Evolutionary conservation across 2,888 invertebrate species (phyloP).

Genomic region (Caenorhabditis sp.): DNA sequence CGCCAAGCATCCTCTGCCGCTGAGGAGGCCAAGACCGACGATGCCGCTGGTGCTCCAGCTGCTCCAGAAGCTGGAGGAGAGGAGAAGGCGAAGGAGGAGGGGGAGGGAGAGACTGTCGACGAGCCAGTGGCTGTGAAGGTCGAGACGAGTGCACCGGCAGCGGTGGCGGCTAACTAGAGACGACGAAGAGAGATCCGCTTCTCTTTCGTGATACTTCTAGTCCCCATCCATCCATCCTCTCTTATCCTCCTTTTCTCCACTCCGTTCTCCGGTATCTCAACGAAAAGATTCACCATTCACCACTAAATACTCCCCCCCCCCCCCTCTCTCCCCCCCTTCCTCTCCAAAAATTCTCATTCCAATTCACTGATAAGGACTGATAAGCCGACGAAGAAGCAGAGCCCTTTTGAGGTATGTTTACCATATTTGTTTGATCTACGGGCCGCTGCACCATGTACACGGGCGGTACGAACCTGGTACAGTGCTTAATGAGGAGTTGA

Average conservation of each 20-base stretch:
- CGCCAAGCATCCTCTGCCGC: slow-evolving; percentile 47
- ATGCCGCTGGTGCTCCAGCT: slow-evolving; percentile 43
- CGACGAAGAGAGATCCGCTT: slow-evolving; percentile 3
- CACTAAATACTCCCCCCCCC: background rate
- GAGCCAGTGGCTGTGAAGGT: slow-evolving; percentile 59
- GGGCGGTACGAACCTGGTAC: too few relatives aligned
- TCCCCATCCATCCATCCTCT: slow-evolving; percentile 9
- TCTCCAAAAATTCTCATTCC: background rate
- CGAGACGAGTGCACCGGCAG: slow-evolving; percentile 57
- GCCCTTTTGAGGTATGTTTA: slow-evolving; percentile 2
- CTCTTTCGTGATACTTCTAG: slow-evolving; percentile 39
- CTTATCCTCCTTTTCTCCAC: slow-evolving; percentile 34
- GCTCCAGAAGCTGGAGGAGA: slow-evolving; percentile 27
- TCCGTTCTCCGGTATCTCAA: slow-evolving; percentile 52
- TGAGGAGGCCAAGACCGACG: slow-evolving; percentile 51
- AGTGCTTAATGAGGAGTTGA: slow-evolving; percentile 4
- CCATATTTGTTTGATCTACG: background rate
- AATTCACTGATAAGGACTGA: background rate
- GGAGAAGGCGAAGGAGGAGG: slow-evolving; percentile 31
- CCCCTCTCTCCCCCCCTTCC: background rate
- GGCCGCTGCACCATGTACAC: too few relatives aligned
- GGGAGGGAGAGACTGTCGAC: slow-evolving; percentile 45
- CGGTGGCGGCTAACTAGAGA: slow-evolving; percentile 61
- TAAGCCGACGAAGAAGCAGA: too few relatives aligned
- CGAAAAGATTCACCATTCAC: slow-evolving; percentile 14